These are phyloP conservation scores for Hirtodrosophila duncani DNA, from an alignment of 2,888 invertebrate species.

Conservation along the genomic window DNA sequence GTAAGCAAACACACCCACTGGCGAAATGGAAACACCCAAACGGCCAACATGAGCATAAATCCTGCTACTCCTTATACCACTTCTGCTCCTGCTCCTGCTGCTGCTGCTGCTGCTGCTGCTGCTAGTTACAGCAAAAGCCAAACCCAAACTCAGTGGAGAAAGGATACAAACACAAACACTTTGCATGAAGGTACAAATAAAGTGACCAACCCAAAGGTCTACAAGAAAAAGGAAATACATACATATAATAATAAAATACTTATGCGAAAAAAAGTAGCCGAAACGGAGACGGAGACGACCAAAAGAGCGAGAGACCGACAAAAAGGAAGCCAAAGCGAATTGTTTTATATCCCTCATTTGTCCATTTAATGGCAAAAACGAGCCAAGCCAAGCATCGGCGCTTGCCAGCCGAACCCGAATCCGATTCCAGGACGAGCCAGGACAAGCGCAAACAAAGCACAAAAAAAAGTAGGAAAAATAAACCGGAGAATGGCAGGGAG, in stretches of 20 bases:
- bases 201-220: slow-evolving; percentile 66
- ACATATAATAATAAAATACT: slow-evolving; percentile 71
- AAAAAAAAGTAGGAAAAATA: slow-evolving; percentile 22
- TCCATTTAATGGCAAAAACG: slow-evolving; percentile 76
- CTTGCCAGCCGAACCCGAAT: slow-evolving; percentile 3
- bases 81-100: too few species aligned
- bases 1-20: slow-evolving; percentile 61
- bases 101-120: too few species aligned
- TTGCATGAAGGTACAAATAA: slow-evolving; percentile 66
- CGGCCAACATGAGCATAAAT: slow-evolving; percentile 58
- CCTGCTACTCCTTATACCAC: slow-evolving; percentile 38
- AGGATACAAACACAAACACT: slow-evolving; percentile 52
- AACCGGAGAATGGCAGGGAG: slow-evolving; percentile 6
- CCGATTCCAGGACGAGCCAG: slow-evolving; percentile 19
- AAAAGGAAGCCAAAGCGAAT: slow-evolving; percentile 75
- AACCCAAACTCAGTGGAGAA: slow-evolving; percentile 49
- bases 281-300: slow-evolving; percentile 2
- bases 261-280: slow-evolving; percentile 28
- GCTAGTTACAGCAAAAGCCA: too few species aligned
- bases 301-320: slow-evolving; percentile 25
- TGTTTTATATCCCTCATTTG: slow-evolving; percentile 77
- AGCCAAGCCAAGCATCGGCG: slow-evolving; percentile 45
- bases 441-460: slow-evolving; percentile 38
- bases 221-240: slow-evolving; percentile 51
- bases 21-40: slow-evolving; percentile 2